phyloP scores from a whole-genome alignment of 1,140 invertebrate genomes.

The Drosophila suzukii region DNA sequence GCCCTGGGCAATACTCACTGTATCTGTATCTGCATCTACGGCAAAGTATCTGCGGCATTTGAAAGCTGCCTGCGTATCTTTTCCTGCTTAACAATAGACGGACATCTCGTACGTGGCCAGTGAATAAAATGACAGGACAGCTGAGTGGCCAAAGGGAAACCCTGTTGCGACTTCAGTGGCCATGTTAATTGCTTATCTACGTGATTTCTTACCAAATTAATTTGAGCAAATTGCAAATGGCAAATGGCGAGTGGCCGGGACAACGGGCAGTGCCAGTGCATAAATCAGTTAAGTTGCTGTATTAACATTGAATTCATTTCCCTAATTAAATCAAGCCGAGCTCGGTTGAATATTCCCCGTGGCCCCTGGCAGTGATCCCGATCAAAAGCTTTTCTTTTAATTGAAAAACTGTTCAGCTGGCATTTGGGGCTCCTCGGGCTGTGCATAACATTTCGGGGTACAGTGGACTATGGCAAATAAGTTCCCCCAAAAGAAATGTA shows the following conservation, averaged over 20 bases:
- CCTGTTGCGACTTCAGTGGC: constrained; percentile 37
- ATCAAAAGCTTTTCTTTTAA: constrained; percentile 74
- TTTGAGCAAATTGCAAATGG: constrained; percentile 79
- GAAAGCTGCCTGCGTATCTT: constrained; percentile 69
- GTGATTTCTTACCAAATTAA: constrained; percentile 84
- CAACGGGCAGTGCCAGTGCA: constrained; percentile 30
- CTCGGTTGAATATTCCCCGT: constrained; percentile 45
- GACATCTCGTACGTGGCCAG: constrained; percentile 73
- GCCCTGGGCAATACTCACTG: neutral
- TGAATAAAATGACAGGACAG: constrained; percentile 49
- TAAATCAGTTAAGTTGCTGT: constrained; percentile 82
- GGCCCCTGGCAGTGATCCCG: neutral
- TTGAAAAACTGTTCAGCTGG: constrained; percentile 60
- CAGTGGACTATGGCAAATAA: neutral
- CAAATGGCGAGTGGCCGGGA: constrained; percentile 24
- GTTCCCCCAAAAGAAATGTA: no score
- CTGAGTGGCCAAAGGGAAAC: constrained; percentile 7
- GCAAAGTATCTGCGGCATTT: constrained; percentile 41
- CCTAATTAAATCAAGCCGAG: constrained; percentile 72
- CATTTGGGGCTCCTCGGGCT: constrained; percentile 12
- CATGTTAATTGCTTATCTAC: constrained; percentile 84
- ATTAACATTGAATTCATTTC: constrained; percentile 83
- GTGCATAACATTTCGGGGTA: constrained; percentile 1
- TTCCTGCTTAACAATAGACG: constrained; percentile 69
- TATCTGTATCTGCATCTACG: constrained; percentile 33